phyloP scores from a whole-genome alignment of 2,888 invertebrate genomes.

The Andrena bucephala region DNA sequence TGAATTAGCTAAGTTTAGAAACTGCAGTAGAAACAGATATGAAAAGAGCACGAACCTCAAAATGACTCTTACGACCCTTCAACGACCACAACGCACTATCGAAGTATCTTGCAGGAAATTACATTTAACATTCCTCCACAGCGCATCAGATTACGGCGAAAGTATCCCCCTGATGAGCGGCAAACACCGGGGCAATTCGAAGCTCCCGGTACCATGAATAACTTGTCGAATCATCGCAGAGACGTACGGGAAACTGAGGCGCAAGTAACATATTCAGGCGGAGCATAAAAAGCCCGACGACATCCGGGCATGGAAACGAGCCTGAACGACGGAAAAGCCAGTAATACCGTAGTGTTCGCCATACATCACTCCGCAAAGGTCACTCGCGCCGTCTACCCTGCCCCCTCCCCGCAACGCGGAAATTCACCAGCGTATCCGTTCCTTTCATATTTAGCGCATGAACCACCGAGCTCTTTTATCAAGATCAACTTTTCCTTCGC shows the following conservation, averaged over 20 bases:
- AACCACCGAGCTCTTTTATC: conserved; percentile 44
- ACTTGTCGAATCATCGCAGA: neutral
- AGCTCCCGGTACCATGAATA: neutral
- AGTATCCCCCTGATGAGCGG: neutral
- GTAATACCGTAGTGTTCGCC: conserved; percentile 28
- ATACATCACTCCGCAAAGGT: conserved; percentile 48
- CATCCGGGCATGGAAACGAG: conserved; percentile 30
- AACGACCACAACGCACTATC: too few relatives aligned
- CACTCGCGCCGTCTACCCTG: conserved; percentile 19
- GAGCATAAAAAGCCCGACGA: conserved; percentile 41
- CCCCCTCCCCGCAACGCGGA: neutral
- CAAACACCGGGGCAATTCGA: neutral
- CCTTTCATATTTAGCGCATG: conserved; percentile 41
- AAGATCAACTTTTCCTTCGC: conserved; percentile 50
- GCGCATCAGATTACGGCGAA: neutral
- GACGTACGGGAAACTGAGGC: neutral
- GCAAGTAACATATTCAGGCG: conserved; percentile 35
- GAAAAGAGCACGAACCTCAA: too few relatives aligned
- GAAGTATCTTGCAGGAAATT: too few relatives aligned
- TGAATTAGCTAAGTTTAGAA: too few relatives aligned
- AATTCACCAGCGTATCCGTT: conserved; percentile 32
- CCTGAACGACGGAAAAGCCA: conserved; percentile 35
- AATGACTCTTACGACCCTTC: too few relatives aligned
- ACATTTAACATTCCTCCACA: neutral
- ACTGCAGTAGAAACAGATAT: too few relatives aligned